These are phyloP conservation scores for Panopea generosa DNA, from an alignment of 2,888 invertebrate species.

Conservation along the genomic window DNA sequence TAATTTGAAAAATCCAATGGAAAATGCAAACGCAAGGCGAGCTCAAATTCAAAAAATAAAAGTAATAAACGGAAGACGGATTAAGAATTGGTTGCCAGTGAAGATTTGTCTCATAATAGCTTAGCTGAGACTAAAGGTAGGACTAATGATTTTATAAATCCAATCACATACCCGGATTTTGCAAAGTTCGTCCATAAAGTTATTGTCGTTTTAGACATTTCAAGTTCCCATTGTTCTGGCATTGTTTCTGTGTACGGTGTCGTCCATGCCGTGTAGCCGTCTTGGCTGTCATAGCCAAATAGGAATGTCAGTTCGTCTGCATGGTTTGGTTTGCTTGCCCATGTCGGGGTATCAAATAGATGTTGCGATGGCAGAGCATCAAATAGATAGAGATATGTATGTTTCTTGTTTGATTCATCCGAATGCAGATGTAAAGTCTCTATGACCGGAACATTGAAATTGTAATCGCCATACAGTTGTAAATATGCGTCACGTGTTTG, in stretches of 20 bases:
- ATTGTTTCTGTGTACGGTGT: background rate
- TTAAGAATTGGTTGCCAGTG: too few species aligned
- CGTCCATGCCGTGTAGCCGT: background rate
- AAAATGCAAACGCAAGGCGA: too few species aligned
- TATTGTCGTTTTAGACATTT: background rate
- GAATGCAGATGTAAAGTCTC: too few species aligned
- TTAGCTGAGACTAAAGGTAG: too few species aligned
- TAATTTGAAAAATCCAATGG: too few species aligned
- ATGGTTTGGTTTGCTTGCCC: background rate
- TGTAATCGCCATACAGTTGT: background rate
- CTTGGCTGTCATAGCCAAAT: conserved; percentile 4
- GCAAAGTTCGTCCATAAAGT: conserved; percentile 3
- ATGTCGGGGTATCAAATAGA: background rate
- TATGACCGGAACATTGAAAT: too few species aligned
- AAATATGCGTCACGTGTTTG: background rate
- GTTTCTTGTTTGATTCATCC: too few species aligned
- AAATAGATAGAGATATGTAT: too few species aligned
- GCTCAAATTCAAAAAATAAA: too few species aligned
- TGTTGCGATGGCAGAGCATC: background rate
- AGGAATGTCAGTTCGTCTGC: background rate
- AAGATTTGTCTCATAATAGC: too few species aligned
- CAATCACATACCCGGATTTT: conserved; percentile 1
- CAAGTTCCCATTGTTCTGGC: too few species aligned
- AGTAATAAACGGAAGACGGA: too few species aligned
- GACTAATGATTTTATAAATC: background rate